These are phyloP conservation scores for Rhea pennata DNA, from an alignment of 2,113 vertebrate genomes.

Conservation along the genomic window DNA sequence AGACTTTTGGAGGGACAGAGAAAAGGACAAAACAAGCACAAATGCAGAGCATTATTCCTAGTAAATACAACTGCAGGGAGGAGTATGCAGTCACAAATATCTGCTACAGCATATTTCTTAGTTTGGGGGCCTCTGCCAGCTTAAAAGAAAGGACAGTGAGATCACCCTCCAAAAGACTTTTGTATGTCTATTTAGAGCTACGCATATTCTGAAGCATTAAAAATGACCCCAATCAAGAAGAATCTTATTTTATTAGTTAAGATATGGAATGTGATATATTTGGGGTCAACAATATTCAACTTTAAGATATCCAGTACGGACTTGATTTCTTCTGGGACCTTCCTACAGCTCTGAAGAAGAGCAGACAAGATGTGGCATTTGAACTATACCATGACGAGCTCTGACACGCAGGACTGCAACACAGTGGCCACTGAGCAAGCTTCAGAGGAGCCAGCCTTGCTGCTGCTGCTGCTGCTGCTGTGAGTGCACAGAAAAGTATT, in stretches of 20 bases:
- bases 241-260: conserved; percentile 39
- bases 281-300: not conserved
- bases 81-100: not conserved
- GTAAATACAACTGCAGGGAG: not conserved
- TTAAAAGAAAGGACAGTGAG: not conserved
- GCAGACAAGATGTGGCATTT: conserved; percentile 21
- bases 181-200: not conserved
- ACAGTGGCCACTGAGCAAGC: not conserved
- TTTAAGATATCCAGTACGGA: conserved; percentile 12
- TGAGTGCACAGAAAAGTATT: not conserved
- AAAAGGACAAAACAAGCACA: not conserved
- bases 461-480: not conserved
- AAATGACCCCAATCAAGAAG: not conserved
- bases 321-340: not conserved
- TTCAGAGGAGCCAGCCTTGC: not conserved
- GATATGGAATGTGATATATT: conserved; percentile 4
- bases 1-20: not conserved
- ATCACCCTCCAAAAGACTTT: not conserved
- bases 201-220: not conserved
- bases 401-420: not conserved
- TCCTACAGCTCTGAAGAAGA: not conserved
- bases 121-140: not conserved
- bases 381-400: not conserved
- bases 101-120: conserved; percentile 10
- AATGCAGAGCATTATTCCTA: not conserved